Conservation (phyloP, 2,113 vertebrate species). For the Mesembrinibis cayennensis region DNA sequence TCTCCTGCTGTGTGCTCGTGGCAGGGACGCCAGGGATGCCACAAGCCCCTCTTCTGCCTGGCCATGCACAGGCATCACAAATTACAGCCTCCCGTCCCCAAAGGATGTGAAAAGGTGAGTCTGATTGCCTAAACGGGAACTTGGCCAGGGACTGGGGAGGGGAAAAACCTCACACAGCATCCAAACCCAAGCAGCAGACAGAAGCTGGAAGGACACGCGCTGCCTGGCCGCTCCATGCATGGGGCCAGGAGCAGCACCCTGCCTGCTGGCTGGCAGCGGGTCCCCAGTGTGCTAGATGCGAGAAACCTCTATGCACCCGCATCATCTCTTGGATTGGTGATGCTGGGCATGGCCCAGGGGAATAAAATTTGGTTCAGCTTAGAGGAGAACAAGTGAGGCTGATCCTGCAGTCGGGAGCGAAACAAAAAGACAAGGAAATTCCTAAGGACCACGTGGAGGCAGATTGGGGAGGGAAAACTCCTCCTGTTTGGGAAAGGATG, state of each 20-base stretch:
- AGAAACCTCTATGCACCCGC: not conserved
- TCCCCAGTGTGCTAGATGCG: not conserved
- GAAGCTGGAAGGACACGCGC: not conserved
- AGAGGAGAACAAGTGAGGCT: not conserved
- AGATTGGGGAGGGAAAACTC: not conserved
- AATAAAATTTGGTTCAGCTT: not conserved
- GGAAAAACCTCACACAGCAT: fast-evolving
- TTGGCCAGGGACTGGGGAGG: not conserved
- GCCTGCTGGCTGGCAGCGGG: not conserved
- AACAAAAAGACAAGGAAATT: not conserved
- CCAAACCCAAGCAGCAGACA: not conserved
- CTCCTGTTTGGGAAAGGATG: not conserved
- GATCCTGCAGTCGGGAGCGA: not conserved
- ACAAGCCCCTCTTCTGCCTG: not conserved
- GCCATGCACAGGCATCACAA: not conserved
- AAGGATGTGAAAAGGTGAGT: not conserved
- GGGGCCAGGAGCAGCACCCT: not conserved
- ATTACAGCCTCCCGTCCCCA: not conserved
- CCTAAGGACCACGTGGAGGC: not conserved
- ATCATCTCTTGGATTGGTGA: not conserved
- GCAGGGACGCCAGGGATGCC: not conserved
- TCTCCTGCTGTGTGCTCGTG: not conserved
- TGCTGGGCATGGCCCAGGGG: not conserved
- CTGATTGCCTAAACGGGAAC: fast-evolving
- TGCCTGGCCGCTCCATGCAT: not conserved